phyloP scores from a whole-genome alignment of 2,797 vertebrate genomes.

The Sebastes miniatus region DNA sequence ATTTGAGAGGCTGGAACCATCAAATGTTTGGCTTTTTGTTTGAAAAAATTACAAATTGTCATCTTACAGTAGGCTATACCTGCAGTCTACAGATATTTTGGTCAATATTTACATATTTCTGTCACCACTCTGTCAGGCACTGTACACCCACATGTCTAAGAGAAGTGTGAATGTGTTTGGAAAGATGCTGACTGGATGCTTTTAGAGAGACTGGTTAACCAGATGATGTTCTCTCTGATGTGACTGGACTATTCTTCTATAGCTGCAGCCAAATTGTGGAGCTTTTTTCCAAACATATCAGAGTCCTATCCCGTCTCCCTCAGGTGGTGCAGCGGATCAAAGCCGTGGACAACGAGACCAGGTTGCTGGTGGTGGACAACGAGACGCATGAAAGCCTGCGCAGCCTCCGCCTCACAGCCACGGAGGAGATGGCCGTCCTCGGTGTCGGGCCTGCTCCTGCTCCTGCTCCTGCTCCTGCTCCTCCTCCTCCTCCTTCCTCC shows the following conservation, averaged over 20 bases:
- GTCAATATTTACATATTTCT: not conserved
- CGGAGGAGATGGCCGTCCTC: slow-evolving; percentile 86
- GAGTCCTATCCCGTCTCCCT: not conserved
- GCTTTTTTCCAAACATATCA: not conserved
- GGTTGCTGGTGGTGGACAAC: slow-evolving; percentile 91
- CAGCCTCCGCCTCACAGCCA: slow-evolving; percentile 88
- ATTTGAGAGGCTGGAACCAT: no score
- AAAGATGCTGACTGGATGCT: not conserved
- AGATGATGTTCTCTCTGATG: not conserved
- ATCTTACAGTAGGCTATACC: not conserved
- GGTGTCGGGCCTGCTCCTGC: slow-evolving; percentile 41
- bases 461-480: slow-evolving; percentile 35
- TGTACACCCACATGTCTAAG: not conserved
- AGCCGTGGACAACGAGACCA: slow-evolving; percentile 87
- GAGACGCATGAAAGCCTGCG: slow-evolving; percentile 90
- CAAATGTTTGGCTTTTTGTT: not conserved
- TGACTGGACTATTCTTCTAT: not conserved
- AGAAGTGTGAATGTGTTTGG: not conserved
- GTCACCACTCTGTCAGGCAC: not conserved
- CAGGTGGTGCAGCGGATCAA: slow-evolving; percentile 98
- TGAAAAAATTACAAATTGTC: not conserved
- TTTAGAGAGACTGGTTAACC: not conserved
- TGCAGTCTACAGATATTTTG: not conserved
- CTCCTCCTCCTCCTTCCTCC: slow-evolving; percentile 45
- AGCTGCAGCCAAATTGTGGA: not conserved